Evolutionary conservation across 1,140 invertebrate genomes (phyloP).

Genomic region (Monomorium pharaonis): DNA sequence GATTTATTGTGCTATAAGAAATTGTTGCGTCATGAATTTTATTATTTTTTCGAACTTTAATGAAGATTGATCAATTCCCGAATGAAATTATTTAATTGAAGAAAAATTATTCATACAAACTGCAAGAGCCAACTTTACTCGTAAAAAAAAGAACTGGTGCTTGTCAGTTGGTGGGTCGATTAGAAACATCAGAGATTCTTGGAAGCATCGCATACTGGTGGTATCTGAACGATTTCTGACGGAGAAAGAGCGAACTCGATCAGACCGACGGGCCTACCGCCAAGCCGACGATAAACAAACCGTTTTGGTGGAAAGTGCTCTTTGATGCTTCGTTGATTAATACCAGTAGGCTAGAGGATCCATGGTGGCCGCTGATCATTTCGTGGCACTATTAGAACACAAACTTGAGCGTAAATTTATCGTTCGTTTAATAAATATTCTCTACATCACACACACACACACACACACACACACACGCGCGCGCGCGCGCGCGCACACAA

Average conservation of each 20-base stretch:
- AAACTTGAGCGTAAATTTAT: conserved; percentile 27
- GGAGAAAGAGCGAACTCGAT: conserved; percentile 63
- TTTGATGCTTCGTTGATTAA: conserved; percentile 84
- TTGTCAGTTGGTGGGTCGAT: conserved; percentile 78
- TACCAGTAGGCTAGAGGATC: conserved; percentile 76
- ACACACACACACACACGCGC: too few species aligned
- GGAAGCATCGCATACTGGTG: conserved; percentile 70
- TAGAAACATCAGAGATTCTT: conserved; percentile 74
- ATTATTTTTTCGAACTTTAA: background rate
- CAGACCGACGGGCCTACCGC: conserved; percentile 59
- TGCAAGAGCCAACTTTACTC: conserved; percentile 1
- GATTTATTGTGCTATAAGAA: background rate
- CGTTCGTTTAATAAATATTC: background rate
- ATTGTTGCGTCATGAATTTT: background rate
- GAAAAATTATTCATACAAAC: background rate
- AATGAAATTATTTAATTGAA: background rate
- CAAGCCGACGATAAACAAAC: conserved; percentile 82
- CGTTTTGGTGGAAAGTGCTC: conserved; percentile 72
- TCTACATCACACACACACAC: background rate
- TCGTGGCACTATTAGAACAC: conserved; percentile 19
- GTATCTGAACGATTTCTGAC: conserved; percentile 68
- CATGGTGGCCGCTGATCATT: conserved; percentile 26
- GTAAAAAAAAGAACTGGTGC: conserved; percentile 71
- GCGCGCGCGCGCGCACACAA: too few species aligned
- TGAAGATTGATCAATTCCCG: background rate